A percentile compares a stretch with the other conserved stretches of the same genome.
phyloP scores from a whole-genome alignment of 2,113 vertebrate species.

The Vanacampus margaritifer region DNA sequence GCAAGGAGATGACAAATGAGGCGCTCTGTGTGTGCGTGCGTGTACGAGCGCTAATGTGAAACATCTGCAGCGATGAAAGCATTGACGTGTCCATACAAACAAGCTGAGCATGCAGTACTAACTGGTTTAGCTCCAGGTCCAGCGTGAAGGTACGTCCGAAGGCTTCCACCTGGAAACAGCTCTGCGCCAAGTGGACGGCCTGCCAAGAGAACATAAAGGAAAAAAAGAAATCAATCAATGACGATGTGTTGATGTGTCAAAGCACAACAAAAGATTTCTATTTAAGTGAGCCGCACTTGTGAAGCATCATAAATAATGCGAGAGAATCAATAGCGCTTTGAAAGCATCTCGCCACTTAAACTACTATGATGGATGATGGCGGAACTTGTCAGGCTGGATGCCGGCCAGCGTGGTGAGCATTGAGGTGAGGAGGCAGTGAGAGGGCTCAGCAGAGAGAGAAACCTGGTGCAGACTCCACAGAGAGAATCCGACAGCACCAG shows the following conservation, averaged over 20 bases:
- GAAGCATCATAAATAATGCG: conserved; percentile 56
- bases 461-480: conserved; percentile 36
- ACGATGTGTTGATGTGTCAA: conserved; percentile 18
- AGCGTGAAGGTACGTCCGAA: conserved; percentile 83
- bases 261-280: conserved; percentile 30
- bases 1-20: conserved; percentile 26
- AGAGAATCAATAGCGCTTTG: conserved; percentile 29
- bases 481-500: conserved; percentile 28
- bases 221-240: conserved; percentile 5
- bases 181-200: conserved; percentile 84
- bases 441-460: conserved; percentile 14
- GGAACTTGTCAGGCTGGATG: conserved; percentile 11
- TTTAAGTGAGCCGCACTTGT: conserved; percentile 12
- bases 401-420: neutral
- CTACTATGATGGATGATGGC: conserved; percentile 44
- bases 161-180: conserved; percentile 81
- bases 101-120: conserved; percentile 51
- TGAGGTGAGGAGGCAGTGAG: conserved; percentile 34
- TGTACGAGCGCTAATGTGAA: conserved; percentile 40
- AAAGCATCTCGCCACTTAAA: conserved; percentile 40
- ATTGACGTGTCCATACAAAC: neutral
- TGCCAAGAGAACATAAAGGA: conserved; percentile 37
- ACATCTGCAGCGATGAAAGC: conserved; percentile 44
- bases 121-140: conserved; percentile 90
- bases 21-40: neutral